Evolutionary conservation across 1,140 invertebrate genomes (phyloP).

Genomic region (Eubasilissa regina): DNA sequence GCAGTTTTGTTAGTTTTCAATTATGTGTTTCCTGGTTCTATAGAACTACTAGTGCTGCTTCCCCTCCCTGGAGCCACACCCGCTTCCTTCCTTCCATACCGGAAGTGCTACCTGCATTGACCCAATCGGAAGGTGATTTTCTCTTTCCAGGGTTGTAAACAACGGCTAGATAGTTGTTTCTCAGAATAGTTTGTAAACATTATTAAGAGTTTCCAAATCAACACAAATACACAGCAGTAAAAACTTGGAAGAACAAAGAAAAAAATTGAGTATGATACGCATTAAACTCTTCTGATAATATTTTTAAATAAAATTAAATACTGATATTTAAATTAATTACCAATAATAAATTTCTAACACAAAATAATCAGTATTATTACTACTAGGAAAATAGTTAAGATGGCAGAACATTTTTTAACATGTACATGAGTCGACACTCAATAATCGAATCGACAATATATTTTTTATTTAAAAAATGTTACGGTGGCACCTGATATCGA

Average conservation of each 20-base stretch:
- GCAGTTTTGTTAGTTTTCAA: slow-evolving; percentile 26
- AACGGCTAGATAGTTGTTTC: neutral
- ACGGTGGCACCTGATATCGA: no score
- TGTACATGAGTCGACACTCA: no score
- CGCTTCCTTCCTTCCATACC: slow-evolving; percentile 14
- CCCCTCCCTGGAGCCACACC: neutral
- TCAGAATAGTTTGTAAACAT: neutral
- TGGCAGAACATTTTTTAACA: no score
- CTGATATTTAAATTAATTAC: no score
- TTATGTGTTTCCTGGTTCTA: slow-evolving; percentile 28
- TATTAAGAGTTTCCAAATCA: no score
- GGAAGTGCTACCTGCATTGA: slow-evolving; percentile 39
- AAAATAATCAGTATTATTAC: no score
- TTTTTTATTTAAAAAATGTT: no score
- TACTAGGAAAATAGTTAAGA: no score
- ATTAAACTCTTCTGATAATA: no score
- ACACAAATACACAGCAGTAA: neutral
- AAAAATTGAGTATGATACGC: neutral
- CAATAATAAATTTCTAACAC: no score
- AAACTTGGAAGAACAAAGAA: neutral
- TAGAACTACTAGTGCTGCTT: slow-evolving; percentile 23
- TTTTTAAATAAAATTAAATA: no score
- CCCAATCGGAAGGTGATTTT: slow-evolving; percentile 29
- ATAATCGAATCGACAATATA: no score
- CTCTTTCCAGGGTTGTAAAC: neutral